Conservation (phyloP, 2,797 vertebrate genomes). For the Tachyglossus aculeatus region DNA sequence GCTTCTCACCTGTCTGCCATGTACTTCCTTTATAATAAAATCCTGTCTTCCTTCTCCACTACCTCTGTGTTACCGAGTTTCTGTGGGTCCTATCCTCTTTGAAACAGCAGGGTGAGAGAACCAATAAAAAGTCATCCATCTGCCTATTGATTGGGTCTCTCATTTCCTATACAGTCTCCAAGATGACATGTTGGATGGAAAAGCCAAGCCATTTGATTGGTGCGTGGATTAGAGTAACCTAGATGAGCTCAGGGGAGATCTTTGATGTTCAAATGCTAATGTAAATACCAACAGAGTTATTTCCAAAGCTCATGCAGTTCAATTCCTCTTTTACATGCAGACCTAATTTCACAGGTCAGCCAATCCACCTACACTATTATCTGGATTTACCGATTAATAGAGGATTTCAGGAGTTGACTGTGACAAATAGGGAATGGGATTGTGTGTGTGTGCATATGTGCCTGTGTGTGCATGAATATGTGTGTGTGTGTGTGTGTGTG, state of each 20-base stretch:
- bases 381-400: constrained; percentile 55
- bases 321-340: constrained; percentile 54
- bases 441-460: too few species aligned
- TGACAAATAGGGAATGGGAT: constrained; percentile 23
- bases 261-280: constrained; percentile 40
- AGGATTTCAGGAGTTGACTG: constrained; percentile 52
- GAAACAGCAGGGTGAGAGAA: constrained; percentile 20
- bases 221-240: constrained; percentile 47
- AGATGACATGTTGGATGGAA: not conserved
- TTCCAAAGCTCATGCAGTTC: constrained; percentile 47
- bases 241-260: constrained; percentile 46
- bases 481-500: too few species aligned
- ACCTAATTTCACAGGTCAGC: constrained; percentile 64
- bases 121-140: not conserved
- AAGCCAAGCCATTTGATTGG: constrained; percentile 35
- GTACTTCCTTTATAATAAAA: constrained; percentile 14
- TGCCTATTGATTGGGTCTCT: constrained; percentile 6
- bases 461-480: too few species aligned
- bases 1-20: fast-evolving
- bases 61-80: not conserved
- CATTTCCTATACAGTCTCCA: constrained; percentile 3
- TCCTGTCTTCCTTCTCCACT: not conserved
- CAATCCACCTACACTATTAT: constrained; percentile 46
- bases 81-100: fast-evolving
- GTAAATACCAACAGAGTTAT: constrained; percentile 52